Base-by-base conservation (phyloP, 2,888 invertebrate genomes). In the Tiliacea aurago region DNA sequence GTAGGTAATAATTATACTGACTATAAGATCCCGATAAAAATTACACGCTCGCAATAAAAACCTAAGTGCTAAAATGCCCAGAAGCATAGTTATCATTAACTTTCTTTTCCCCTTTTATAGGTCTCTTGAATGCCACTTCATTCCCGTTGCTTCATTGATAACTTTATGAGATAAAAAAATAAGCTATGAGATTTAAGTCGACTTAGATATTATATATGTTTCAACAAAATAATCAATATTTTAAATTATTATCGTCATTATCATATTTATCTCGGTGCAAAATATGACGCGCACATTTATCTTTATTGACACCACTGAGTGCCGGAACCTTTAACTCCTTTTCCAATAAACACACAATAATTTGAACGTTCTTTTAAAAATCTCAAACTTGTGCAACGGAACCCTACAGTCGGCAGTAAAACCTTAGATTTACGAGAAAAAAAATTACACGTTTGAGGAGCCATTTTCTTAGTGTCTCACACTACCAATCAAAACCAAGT, bases 81-180 rank as follows among this genome's bases (percentile, higher is more conserved):
- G 69, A 81, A 73, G 79, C 28, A 51, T 28, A 59, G 65, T 83
- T 78, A 83, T 67, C 79, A 70, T 83, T 70, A 78, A 62, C 49
- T 70, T 67, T 84, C 23, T 88, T 83, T 88, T 89, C 90, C 18
- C 89, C 90, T 53, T 92, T 92, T 63, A 83, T 90, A n/a, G 88
- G 70, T 20, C 91, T 84, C 13, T 87, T 76, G 72, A 73, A 72
- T 13, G 47, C 45, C 28, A 67, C 49, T 76, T 63, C 76, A 58
- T 62, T 66, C 45, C 13, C 20, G 66, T 5, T 56, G 13, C 63
- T 58, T 67, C 58, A 76, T 76, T 81, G 78, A 76, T 66, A 75
- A 62, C 33, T 70, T 51, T 74, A 66, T 75, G 33, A 45, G 43
- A 45, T 20, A 65, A 56, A 66, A 20, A 56, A 75, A 75, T 69